Conservation (phyloP, 2,113 vertebrate genomes). For the Capreolus pygargus region DNA sequence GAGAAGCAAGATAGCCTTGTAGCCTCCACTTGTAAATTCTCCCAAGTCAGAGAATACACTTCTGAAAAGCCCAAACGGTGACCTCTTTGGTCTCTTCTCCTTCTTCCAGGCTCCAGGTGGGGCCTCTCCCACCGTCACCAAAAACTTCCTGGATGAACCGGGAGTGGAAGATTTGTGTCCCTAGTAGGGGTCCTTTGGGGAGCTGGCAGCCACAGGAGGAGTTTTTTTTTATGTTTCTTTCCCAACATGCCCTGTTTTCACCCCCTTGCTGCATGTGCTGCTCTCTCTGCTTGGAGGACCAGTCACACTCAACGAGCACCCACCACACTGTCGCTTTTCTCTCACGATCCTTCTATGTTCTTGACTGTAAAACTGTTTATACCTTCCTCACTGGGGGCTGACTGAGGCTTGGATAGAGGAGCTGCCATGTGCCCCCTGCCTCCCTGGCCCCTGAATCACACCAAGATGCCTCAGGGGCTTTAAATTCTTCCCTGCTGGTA, state of each 20-base stretch:
- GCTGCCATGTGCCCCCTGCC: background rate
- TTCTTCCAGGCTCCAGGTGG: background rate
- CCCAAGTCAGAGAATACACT: background rate
- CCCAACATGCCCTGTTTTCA: background rate
- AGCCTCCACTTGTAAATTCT: background rate
- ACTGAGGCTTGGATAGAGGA: background rate
- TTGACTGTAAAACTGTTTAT: background rate
- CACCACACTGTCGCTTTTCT: background rate
- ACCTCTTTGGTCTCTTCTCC: background rate
- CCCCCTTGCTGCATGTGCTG: background rate
- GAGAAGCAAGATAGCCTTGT: background rate
- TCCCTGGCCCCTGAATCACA: background rate
- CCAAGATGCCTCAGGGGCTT: background rate
- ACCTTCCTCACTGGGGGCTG: background rate
- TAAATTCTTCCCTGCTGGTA: background rate
- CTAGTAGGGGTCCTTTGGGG: background rate
- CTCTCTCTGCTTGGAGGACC: background rate
- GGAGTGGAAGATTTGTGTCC: background rate
- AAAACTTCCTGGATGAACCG: background rate
- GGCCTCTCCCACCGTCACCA: background rate
- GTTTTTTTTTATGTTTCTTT: background rate
- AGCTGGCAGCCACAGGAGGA: background rate
- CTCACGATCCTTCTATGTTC: background rate
- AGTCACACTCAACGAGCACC: fast-evolving
- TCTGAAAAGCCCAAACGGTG: background rate